phyloP scores from a whole-genome alignment of 2,113 vertebrate species.

The Ammospiza caudacuta region DNA sequence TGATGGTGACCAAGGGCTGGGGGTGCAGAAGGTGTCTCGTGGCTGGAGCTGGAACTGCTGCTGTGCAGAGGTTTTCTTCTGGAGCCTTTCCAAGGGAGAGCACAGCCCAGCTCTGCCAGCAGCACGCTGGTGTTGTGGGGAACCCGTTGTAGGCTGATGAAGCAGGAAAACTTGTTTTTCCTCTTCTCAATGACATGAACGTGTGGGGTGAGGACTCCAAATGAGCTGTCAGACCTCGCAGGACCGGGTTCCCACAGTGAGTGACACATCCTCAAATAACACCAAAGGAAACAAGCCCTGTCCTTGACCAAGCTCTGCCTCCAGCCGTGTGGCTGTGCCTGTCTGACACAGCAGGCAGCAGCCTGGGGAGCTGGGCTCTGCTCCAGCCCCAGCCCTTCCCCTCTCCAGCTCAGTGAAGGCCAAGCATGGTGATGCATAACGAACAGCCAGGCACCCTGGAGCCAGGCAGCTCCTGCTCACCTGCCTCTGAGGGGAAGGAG shows the following conservation, averaged over 20 bases:
- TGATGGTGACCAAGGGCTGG: background rate
- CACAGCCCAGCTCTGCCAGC: background rate
- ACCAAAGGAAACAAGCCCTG: background rate
- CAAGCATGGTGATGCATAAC: background rate
- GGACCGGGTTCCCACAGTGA: background rate
- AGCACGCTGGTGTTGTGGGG: too few relatives aligned
- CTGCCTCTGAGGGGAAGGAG: background rate
- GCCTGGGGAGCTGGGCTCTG: background rate
- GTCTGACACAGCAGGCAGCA: background rate
- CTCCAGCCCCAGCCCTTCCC: background rate
- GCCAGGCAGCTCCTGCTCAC: background rate
- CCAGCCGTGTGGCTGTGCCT: background rate
- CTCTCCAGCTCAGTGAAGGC: accelerated
- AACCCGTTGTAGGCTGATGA: background rate
- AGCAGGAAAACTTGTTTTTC: conserved; percentile 54
- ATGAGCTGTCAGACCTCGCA: background rate
- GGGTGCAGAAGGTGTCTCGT: background rate
- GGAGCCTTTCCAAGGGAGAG: background rate
- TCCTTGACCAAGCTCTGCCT: background rate
- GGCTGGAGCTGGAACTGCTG: background rate
- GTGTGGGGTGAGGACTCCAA: background rate
- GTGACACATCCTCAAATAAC: background rate
- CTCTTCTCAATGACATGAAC: background rate
- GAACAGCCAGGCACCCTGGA: background rate
- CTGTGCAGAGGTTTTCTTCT: background rate